These are phyloP conservation scores for Chunga burmeisteri DNA, from an alignment of 2,113 vertebrate genomes.

Conservation along the genomic window DNA sequence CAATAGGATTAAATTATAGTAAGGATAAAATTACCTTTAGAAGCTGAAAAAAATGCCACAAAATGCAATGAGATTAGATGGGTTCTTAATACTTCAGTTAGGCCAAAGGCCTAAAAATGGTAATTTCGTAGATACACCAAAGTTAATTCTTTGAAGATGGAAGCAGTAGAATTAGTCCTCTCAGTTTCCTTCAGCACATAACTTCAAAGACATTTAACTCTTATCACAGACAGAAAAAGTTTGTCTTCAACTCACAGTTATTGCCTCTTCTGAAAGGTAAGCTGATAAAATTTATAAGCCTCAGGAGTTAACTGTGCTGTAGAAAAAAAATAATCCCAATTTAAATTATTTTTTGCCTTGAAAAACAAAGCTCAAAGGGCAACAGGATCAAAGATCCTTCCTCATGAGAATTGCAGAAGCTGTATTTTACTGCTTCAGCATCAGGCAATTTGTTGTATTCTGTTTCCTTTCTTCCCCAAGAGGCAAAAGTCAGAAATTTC, in stretches of 20 bases:
- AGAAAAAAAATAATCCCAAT: background rate
- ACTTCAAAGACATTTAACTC: background rate
- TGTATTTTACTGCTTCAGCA: background rate
- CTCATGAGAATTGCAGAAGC: background rate
- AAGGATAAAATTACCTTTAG: background rate
- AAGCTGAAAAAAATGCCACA: background rate
- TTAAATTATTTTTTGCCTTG: background rate
- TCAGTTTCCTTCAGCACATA: background rate
- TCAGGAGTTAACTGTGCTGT: background rate
- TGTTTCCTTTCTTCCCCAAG: background rate
- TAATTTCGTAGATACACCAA: background rate
- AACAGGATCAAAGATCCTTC: background rate
- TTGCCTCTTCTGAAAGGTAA: background rate
- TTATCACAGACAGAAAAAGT: background rate
- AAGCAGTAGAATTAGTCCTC: background rate
- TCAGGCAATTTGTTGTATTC: background rate
- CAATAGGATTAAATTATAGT: background rate
- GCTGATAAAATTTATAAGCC: background rate
- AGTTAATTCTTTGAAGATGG: background rate
- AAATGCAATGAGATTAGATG: background rate
- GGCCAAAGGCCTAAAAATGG: background rate
- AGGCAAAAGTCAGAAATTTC: background rate
- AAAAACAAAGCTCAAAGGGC: background rate
- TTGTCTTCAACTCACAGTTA: background rate
- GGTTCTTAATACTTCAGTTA: background rate